Conservation (phyloP, 2,888 invertebrate genomes). For the Chaetogeoica ovagalla region DNA sequence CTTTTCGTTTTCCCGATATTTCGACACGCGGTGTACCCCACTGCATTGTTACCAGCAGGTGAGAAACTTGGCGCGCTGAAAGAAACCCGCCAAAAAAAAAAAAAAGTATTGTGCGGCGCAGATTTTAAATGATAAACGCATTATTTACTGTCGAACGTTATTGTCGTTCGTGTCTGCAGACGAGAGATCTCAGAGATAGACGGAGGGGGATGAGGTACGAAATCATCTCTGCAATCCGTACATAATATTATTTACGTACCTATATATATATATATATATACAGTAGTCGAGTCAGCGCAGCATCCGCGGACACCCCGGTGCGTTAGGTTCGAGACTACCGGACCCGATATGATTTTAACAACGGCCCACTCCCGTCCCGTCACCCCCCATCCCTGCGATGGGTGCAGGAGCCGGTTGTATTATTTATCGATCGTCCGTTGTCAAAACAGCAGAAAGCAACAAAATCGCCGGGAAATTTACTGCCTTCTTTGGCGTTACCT, state of each 20-base stretch:
- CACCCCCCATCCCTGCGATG: too few relatives aligned
- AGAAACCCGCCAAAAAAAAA: neutral
- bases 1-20: constrained; percentile 6
- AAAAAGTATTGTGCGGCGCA: constrained; percentile 8
- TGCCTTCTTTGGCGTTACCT: neutral
- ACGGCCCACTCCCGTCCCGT: too few relatives aligned
- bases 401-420: neutral
- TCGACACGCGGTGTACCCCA: neutral
- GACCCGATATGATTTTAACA: constrained; percentile 4
- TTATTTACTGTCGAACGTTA: neutral
- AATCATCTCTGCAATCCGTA: too few relatives aligned
- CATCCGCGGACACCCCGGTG: constrained; percentile 25
- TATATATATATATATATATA: neutral
- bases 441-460: constrained; percentile 37
- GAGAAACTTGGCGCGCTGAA: constrained; percentile 6
- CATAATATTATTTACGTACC: neutral
- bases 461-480: neutral
- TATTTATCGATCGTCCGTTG: constrained; percentile 44
- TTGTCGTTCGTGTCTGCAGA: neutral
- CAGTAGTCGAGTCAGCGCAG: too few relatives aligned
- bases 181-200: too few relatives aligned
- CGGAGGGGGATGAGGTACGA: too few relatives aligned
- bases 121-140: constrained; percentile 1
- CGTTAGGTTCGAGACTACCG: constrained; percentile 17
- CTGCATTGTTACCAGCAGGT: too few relatives aligned